These are phyloP conservation scores for Eristalis arbustorum DNA, from an alignment of 2,888 invertebrate species.

Conservation along the genomic window DNA sequence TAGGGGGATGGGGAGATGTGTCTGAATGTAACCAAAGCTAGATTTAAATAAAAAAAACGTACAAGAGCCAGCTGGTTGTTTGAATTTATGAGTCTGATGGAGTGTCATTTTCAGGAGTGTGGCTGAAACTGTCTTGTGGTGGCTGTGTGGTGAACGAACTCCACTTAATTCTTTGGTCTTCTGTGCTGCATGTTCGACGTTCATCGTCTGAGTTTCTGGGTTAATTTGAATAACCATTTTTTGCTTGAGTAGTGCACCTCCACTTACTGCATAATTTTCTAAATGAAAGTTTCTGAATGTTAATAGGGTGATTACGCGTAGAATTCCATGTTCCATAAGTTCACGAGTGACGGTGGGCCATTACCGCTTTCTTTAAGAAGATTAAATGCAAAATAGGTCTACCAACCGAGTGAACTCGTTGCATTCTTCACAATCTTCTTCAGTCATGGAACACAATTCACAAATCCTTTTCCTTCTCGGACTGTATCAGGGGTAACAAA, in stretches of 20 bases:
- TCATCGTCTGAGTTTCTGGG: no score
- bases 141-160: no score
- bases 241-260: no score
- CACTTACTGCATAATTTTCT: background rate
- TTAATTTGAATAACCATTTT: no score
- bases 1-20: slow-evolving; percentile 77
- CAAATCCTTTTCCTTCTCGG: background rate
- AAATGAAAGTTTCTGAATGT: background rate
- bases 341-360: background rate
- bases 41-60: slow-evolving; percentile 6
- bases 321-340: background rate
- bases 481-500: background rate
- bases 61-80: background rate
- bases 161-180: no score
- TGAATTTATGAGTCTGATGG: background rate
- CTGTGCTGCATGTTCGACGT: no score
- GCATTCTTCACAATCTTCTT: background rate
- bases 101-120: no score
- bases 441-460: background rate
- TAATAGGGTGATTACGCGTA: no score
- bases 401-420: background rate
- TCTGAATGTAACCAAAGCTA: background rate
- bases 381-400: background rate
- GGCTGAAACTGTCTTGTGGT: no score
- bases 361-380: background rate